Evolutionary conservation across 2,888 invertebrate genomes (phyloP).

Genomic region (Andrena trimmerana): DNA sequence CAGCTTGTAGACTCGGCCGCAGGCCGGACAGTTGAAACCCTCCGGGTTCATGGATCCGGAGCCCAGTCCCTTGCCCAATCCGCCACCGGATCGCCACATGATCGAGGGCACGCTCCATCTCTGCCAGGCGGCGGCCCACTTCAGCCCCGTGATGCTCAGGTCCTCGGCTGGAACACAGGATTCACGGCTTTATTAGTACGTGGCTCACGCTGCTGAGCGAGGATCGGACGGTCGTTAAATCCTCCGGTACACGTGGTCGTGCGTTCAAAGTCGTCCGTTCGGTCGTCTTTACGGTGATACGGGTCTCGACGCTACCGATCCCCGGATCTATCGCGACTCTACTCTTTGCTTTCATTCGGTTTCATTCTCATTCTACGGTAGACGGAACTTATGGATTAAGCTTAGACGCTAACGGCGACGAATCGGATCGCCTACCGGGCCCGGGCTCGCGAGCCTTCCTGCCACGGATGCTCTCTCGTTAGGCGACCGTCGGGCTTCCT

Average conservation of each 20-base stretch:
- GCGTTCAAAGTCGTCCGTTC: constrained; percentile 26
- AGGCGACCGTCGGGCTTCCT: constrained; percentile 19
- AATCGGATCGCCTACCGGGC: no score
- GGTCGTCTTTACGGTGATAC: constrained; percentile 29
- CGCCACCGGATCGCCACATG: constrained; percentile 83
- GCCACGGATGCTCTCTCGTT: no score
- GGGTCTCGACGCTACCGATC: constrained; percentile 51
- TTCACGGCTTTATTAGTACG: constrained; percentile 79
- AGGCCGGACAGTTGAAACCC: constrained; percentile 92
- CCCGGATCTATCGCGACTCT: constrained; percentile 26
- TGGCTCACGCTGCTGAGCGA: constrained; percentile 44
- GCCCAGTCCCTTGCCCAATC: constrained; percentile 81
- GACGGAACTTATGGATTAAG: constrained; percentile 42
- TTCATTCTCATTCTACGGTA: constrained; percentile 6
- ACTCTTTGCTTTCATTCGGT: no score
- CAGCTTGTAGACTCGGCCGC: constrained; percentile 94
- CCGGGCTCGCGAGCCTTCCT: no score
- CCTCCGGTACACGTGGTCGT: constrained; percentile 27
- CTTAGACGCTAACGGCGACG: constrained; percentile 48
- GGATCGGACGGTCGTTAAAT: constrained; percentile 45
- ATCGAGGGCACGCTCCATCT: constrained; percentile 84
- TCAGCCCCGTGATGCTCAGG: constrained; percentile 90
- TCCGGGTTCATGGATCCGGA: constrained; percentile 82
- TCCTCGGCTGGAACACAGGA: constrained; percentile 88
- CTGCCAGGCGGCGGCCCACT: constrained; percentile 89